These are phyloP conservation scores for Nemotelus pantherinus DNA, from an alignment of 2,888 invertebrate genomes.

Conservation along the genomic window DNA sequence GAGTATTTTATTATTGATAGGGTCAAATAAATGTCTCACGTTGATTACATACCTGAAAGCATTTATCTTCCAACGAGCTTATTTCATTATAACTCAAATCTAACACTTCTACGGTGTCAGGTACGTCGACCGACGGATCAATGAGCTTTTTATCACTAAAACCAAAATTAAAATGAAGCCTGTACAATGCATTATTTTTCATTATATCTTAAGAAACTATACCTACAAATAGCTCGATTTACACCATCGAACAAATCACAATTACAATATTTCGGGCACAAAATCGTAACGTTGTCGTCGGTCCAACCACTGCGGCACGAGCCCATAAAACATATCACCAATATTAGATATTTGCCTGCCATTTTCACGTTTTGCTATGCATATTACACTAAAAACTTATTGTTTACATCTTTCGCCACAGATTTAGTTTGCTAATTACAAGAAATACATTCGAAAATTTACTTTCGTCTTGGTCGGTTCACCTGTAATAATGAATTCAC, in stretches of 20 bases:
- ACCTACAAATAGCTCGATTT: slow-evolving; percentile 63
- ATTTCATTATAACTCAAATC: slow-evolving; percentile 72
- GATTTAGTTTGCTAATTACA: too few species aligned
- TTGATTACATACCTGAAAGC: slow-evolving; percentile 68
- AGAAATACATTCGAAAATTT: too few species aligned
- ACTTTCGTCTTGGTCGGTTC: too few species aligned
- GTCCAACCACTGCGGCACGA: not conserved
- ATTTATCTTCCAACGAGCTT: slow-evolving; percentile 69
- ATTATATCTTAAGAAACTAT: not conserved
- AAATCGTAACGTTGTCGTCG: not conserved
- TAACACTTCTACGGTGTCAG: slow-evolving; percentile 69
- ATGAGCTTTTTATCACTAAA: slow-evolving; percentile 70
- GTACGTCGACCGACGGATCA: slow-evolving; percentile 70
- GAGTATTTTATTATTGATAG: not conserved
- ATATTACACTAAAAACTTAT: too few species aligned
- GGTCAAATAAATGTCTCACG: not conserved
- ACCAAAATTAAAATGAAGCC: not conserved
- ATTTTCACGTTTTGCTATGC: slow-evolving; percentile 10
- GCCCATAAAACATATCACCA: slow-evolving; percentile 18
- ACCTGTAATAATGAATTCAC: not conserved
- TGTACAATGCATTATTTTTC: not conserved
- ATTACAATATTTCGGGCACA: slow-evolving; percentile 60
- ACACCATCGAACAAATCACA: slow-evolving; percentile 59
- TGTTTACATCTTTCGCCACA: too few species aligned
- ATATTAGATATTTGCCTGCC: not conserved